Evolutionary conservation across 2,888 invertebrate genomes (phyloP).

Genomic region (Horisme vitalbata): DNA sequence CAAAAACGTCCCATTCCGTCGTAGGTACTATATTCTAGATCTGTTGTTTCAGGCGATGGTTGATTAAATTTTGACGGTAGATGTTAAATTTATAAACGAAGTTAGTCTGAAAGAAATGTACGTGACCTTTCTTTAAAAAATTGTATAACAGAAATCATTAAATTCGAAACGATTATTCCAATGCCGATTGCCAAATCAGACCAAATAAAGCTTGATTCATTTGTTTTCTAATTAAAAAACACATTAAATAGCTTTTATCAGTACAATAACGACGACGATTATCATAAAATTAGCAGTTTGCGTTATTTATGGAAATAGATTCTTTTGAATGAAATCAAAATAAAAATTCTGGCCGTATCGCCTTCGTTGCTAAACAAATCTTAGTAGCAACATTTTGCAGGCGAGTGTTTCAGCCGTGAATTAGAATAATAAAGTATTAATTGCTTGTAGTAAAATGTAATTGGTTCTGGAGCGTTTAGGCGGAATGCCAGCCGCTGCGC

Average conservation of each 20-base stretch:
- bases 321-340: constrained; percentile 6
- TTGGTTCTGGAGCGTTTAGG: constrained; percentile 47
- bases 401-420: constrained; percentile 33
- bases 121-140: neutral
- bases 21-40: neutral
- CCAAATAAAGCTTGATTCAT: constrained; percentile 12
- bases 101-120: neutral
- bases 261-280: constrained; percentile 14
- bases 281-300: constrained; percentile 21
- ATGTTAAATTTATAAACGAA: constrained; percentile 6
- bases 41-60: neutral
- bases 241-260: constrained; percentile 7
- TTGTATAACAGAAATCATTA: neutral
- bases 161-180: constrained; percentile 9
- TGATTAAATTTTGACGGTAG: constrained; percentile 3
- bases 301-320: constrained; percentile 18
- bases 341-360: constrained; percentile 1
- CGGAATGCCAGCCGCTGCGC: constrained; percentile 48
- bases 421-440: constrained; percentile 55
- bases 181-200: constrained; percentile 8
- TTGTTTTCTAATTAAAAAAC: constrained; percentile 13
- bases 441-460: constrained; percentile 44
- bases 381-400: constrained; percentile 25
- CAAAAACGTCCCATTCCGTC: neutral
- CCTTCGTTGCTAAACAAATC: constrained; percentile 16